Base-by-base conservation (phyloP, 1,140 invertebrate genomes). In the Aphidius ervi region DNA sequence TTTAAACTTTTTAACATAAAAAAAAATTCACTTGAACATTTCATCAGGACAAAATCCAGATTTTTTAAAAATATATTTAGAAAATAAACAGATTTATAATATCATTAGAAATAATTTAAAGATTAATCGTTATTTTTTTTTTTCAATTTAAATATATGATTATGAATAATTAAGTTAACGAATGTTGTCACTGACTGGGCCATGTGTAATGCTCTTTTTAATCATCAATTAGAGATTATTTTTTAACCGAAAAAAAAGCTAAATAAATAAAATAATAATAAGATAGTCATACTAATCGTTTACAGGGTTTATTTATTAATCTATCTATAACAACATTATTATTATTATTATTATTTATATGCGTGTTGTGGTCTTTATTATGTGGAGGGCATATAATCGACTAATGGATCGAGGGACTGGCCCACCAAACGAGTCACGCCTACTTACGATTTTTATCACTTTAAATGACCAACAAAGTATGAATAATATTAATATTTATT, bases 201-300 rank as follows among this genome's bases (percentile, higher is more conserved):
- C 77, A 79, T 79, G 71, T 79, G 76, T 77, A 77, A 76, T 74
- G 65, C 62, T 62, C 69, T 77, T 74, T 75, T 78, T 74, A 70
- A 78, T 76, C 66, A 66, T 62, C 72, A 69, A 74, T 77, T 70
- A 68, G 4, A 77, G 73, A 77, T 78, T 75, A 75, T 49, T 69
- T 31, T 31, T 31, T 31, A 31, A 31, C 23, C 4, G 4, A 31
- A 31, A 31, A 3, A 31, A 31, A 31, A 16, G n/a, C 16, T 31
- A 31, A 31, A 31, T 31, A 31, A 31, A 31, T 31, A 31, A 31
- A 31, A 64, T 63, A 59, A 64, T 70, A 73, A 68, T 70, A 69
- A 60, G 58, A 50, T 50, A 43, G 23, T 57, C 4, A 31, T 52
- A 63, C 46, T 71, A 70, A 71, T 72, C 68, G 68, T 8, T 42